phyloP scores from a whole-genome alignment of 2,113 vertebrate species.

The Notiomystis cincta region DNA sequence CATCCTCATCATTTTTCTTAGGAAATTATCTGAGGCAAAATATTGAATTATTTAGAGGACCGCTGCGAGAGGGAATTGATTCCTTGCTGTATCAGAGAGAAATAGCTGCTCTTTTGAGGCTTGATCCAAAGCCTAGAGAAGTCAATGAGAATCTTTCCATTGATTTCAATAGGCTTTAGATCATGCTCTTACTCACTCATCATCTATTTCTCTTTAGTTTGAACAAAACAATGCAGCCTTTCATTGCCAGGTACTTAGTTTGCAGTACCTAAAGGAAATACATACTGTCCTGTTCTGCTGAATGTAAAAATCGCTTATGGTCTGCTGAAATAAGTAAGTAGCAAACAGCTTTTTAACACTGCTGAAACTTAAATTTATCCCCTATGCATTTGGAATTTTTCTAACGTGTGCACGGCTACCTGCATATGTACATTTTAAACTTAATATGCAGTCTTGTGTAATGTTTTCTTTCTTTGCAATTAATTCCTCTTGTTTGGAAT shows the following conservation, averaged over 20 bases:
- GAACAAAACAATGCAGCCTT: conserved; percentile 34
- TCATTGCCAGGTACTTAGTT: not conserved
- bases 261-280: not conserved
- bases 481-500: not conserved
- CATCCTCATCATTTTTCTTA: conserved; percentile 58
- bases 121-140: conserved; percentile 53
- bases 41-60: conserved; percentile 66
- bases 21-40: conserved; percentile 65
- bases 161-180: conserved; percentile 52
- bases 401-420: not conserved
- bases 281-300: not conserved
- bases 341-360: not conserved
- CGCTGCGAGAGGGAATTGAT: conserved; percentile 57
- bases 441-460: not conserved
- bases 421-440: not conserved
- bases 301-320: not conserved
- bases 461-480: not conserved
- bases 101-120: conserved; percentile 60
- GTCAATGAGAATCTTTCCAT: conserved; percentile 47
- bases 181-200: conserved; percentile 23
- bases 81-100: conserved; percentile 58
- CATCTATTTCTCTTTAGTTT: conserved; percentile 20
- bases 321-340: not conserved
- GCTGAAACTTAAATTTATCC: not conserved
- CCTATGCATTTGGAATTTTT: not conserved